Evolutionary conservation across 1,140 invertebrate genomes (phyloP).

Genomic region (Philotrypesis tridentata): DNA sequence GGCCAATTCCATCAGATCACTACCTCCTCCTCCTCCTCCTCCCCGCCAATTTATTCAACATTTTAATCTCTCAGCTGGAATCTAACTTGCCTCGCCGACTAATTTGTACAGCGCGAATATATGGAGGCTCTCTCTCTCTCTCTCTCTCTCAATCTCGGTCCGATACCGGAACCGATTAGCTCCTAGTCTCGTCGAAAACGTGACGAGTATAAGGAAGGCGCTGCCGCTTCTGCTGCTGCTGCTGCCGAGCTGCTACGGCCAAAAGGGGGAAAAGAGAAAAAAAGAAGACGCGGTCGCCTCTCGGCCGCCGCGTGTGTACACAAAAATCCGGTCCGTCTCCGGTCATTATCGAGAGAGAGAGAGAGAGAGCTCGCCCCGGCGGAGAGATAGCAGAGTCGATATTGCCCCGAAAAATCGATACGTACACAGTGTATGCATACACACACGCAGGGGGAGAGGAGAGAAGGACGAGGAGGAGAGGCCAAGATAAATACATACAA

Average conservation of each 20-base stretch:
- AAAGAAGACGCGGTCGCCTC: background rate
- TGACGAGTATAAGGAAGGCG: conserved; percentile 14
- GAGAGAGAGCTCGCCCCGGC: background rate
- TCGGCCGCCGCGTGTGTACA: background rate
- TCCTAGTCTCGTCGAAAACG: background rate
- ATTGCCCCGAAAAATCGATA: conserved; percentile 38
- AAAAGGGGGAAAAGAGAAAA: background rate
- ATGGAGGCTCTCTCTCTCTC: no score
- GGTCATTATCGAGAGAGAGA: conserved; percentile 45
- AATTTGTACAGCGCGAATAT: background rate
- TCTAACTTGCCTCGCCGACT: background rate
- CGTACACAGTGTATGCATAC: background rate
- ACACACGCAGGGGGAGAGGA: background rate
- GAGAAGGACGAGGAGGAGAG: background rate
- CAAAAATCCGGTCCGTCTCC: conserved; percentile 29
- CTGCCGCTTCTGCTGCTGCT: no score
- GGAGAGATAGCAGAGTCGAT: conserved; percentile 25
- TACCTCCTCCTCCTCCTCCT: background rate
- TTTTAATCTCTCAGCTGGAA: background rate
- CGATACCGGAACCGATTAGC: conserved; percentile 2
- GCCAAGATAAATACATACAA: conserved; percentile 38
- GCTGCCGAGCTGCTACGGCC: no score
- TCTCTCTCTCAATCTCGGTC: background rate
- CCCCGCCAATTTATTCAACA: background rate
- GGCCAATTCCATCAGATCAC: background rate